A percentile compares a stretch with the other conserved stretches of the same genome.
phyloP scores from a whole-genome alignment of 2,113 vertebrate species.

The Oxyruncus cristatus region DNA sequence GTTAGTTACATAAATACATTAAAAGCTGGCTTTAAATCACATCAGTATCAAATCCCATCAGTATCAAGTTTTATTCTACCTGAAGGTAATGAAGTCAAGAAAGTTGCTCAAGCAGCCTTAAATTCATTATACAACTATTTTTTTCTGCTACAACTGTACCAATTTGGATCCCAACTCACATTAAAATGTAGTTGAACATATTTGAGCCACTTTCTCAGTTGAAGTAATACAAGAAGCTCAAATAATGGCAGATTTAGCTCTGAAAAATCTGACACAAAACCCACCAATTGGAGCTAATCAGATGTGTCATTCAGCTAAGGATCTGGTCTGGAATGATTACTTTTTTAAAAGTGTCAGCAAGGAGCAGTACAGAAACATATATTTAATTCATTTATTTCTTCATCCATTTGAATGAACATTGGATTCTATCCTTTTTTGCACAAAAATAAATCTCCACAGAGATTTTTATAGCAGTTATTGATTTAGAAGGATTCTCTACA shows the following conservation, averaged over 20 bases:
- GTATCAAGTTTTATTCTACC: neutral
- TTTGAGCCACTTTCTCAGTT: neutral
- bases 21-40: neutral
- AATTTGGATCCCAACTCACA: neutral
- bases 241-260: neutral
- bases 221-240: neutral
- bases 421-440: slow-evolving; percentile 15
- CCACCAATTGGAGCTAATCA: neutral
- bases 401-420: neutral
- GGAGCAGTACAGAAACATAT: neutral
- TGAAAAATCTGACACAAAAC: neutral
- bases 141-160: neutral
- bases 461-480: slow-evolving; percentile 2
- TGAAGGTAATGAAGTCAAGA: neutral
- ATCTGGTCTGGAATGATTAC: neutral
- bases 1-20: neutral
- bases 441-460: neutral
- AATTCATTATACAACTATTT: neutral
- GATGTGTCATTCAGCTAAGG: neutral
- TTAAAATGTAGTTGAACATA: neutral
- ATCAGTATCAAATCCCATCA: neutral
- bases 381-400: slow-evolving; percentile 18
- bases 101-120: neutral
- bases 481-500: neutral
- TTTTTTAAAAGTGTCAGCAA: neutral